Base-by-base conservation (phyloP, 1,140 invertebrate species). In the Brachystomella parvula region DNA sequence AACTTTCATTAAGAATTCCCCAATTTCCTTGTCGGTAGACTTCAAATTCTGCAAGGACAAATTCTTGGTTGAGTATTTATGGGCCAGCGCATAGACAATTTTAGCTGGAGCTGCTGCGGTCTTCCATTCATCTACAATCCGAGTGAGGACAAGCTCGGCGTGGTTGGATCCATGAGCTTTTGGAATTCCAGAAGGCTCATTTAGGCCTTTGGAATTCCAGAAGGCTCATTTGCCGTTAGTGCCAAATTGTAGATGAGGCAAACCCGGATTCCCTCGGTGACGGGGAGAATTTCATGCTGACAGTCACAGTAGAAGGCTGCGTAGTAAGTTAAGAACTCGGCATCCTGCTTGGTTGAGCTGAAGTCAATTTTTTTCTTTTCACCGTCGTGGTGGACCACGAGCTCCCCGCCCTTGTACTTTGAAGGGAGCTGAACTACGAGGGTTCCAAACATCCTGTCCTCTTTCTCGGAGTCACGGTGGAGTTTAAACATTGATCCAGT, bases 361-460 rank as follows among this genome's bases (percentile, higher is more conserved):
- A 63, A 66, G n/a, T 57, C 47, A n/a, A 66, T 39, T 24, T 17
- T 30, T 32, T 63, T 47, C 26, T 21, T 12, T 3, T 29, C 21
- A 2, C 58, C 28, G 19, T 63, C 61, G 24, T 66, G 65, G 21
- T 39, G 30, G 12, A 66, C 59, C 12, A 61, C 19, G 6, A 66
- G 30, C 30, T 62, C 15, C 9, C 65, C 65, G 1, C 65, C 65
- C 2, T 33, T 49, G 47, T 66, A 62, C 15, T 28, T 47, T 6
- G 44, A 61, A 12, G 59, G 65, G 9, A 61, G 30, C 31, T 66
- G 65, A n/a, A 66, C 26, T 17, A 66, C 58, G 2, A 66, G 19
- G 17, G 65, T 66, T 15, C 29, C 65, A 39, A 66, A 66, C 65
- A 66, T 66, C 19, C 65, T 60, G 1, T 61, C n/a, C 53, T 63